Conservation (phyloP, 2,113 vertebrate species). For the Tricholaema leucomelas region DNA sequence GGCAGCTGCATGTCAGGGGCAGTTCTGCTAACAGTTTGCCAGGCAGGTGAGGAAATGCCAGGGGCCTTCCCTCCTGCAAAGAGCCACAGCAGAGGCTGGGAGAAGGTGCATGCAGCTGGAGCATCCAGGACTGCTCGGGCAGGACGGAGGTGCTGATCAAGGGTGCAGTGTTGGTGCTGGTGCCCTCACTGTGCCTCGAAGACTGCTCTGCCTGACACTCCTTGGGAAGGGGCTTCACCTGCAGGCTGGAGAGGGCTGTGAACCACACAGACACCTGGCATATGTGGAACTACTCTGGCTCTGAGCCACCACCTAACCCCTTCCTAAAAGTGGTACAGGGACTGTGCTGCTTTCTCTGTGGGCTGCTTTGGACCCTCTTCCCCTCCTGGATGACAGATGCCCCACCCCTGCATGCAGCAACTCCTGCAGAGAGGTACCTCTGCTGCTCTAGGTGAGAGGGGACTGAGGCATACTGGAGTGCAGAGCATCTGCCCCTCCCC, state of each 20-base stretch:
- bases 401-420: background rate
- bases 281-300: fast-evolving
- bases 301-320: background rate
- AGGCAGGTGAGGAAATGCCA: background rate
- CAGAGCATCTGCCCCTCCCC: background rate
- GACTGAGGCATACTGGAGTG: fast-evolving
- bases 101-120: constrained; percentile 9
- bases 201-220: background rate
- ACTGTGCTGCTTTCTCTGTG: background rate
- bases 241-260: fast-evolving
- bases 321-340: background rate
- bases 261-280: background rate
- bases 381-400: too few relatives aligned
- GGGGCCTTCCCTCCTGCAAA: background rate
- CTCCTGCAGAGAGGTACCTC: background rate
- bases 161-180: background rate
- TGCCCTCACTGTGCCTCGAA: fast-evolving
- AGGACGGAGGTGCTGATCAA: constrained; percentile 7
- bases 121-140: background rate
- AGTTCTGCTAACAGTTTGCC: background rate
- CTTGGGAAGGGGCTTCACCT: background rate
- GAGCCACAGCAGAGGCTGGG: background rate
- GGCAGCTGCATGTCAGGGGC: background rate
- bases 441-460: background rate
- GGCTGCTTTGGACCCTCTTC: background rate